Evolutionary conservation across 2,797 vertebrate species (phyloP).

Genomic region (Catharus ustulatus): DNA sequence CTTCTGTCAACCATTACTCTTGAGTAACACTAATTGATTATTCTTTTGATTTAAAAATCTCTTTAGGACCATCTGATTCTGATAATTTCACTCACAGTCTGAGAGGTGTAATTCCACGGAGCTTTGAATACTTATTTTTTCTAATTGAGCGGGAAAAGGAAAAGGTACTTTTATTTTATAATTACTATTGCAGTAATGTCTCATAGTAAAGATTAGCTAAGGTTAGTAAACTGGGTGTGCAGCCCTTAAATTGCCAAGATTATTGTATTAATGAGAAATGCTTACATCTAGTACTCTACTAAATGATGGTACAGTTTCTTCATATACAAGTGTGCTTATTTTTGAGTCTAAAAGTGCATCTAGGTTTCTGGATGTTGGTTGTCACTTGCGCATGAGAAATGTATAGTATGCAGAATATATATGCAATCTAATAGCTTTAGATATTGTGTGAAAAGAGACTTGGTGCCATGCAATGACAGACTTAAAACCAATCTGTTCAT

Average conservation of each 20-base stretch:
- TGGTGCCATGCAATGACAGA: not conserved
- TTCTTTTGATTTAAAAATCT: not conserved
- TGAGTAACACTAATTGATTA: not conserved
- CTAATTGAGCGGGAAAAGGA: conserved; percentile 93
- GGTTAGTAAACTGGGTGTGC: not conserved
- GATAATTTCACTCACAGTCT: conserved; percentile 92
- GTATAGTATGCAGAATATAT: not conserved
- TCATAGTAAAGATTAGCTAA: not conserved
- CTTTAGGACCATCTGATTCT: conserved; percentile 89
- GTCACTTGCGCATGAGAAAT: not conserved
- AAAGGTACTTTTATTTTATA: conserved; percentile 78
- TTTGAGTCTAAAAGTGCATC: not conserved
- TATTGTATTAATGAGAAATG: not conserved
- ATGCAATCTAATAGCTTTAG: not conserved
- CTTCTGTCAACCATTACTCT: not conserved
- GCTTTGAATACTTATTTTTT: conserved; percentile 96
- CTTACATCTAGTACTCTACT: not conserved
- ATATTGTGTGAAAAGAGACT: not conserved
- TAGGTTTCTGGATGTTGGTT: not conserved
- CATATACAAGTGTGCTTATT: not conserved
- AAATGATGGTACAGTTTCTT: not conserved
- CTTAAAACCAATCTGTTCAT: not conserved
- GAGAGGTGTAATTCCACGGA: conserved; percentile 94
- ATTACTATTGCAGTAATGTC: not conserved
- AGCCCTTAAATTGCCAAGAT: not conserved